Conservation (phyloP, 2,797 vertebrate species). For the Philypnodon macrostomus region DNA sequence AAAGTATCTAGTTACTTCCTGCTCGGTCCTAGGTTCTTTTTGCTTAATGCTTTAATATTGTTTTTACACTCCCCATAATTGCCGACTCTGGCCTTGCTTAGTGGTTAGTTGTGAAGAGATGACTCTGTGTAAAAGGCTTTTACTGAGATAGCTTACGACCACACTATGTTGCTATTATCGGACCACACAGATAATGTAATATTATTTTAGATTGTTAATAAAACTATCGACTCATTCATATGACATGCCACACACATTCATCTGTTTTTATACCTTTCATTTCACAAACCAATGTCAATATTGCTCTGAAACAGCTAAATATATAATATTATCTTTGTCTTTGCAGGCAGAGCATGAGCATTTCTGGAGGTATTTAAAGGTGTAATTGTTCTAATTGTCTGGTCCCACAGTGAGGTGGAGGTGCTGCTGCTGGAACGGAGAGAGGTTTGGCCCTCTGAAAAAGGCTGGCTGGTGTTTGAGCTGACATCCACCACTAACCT, state of each 20-base stretch:
- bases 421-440: conserved; percentile 87
- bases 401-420: conserved; percentile 81
- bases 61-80: too few relatives aligned
- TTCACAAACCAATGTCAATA: conserved; percentile 14
- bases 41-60: neutral
- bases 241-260: neutral
- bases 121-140: conserved; percentile 5
- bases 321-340: conserved; percentile 6
- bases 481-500: conserved; percentile 90
- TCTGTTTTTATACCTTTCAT: conserved; percentile 17
- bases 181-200: conserved; percentile 22
- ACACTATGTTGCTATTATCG: neutral
- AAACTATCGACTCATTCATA: neutral
- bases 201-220: conserved; percentile 4
- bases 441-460: conserved; percentile 89
- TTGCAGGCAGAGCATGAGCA: neutral
- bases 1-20: too few relatives aligned
- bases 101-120: neutral
- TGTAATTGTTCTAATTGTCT: neutral
- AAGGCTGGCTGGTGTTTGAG: conserved; percentile 96
- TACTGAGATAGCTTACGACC: conserved; percentile 3
- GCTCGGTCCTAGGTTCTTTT: too few relatives aligned
- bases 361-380: conserved; percentile 5
- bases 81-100: too few relatives aligned
- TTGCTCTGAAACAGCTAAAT: conserved; percentile 13